Evolutionary conservation across 1,140 invertebrate genomes (phyloP).

Genomic region (Neodiprion virginianus): DNA sequence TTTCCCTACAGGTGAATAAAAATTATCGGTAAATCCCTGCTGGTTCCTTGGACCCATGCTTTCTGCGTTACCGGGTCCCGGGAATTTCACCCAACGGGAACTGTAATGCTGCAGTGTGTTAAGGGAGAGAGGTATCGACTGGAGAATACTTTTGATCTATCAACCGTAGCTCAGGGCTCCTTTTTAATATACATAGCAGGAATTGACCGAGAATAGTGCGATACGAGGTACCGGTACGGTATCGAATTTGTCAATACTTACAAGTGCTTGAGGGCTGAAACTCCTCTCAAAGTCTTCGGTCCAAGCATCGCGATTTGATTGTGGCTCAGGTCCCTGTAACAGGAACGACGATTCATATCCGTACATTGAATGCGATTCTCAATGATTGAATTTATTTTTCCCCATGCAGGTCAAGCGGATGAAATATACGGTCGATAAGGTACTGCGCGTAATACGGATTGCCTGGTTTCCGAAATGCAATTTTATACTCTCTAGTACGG

Average conservation of each 20-base stretch:
- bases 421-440: background rate
- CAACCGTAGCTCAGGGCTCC: conserved; percentile 11
- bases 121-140: background rate
- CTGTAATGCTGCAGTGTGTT: background rate
- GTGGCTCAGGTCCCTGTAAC: conserved; percentile 90
- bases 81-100: background rate
- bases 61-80: background rate
- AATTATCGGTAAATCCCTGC: background rate
- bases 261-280: conserved; percentile 80
- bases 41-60: background rate
- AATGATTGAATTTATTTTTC: background rate
- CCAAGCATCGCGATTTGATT: conserved; percentile 89
- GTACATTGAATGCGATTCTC: background rate
- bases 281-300: conserved; percentile 85
- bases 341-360: conserved; percentile 32
- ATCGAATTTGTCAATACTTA: conserved; percentile 60
- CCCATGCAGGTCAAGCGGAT: too few relatives aligned
- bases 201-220: conserved; percentile 11
- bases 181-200: conserved; percentile 8
- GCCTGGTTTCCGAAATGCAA: background rate
- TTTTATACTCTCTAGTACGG: background rate
- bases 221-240: conserved; percentile 13
- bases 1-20: background rate
- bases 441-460: background rate
- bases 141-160: background rate